Percentiles rank a stretch among this genome's conserved stretches.
phyloP scores from a whole-genome alignment of 2,113 vertebrate species.

The Archocentrus centrarchus region DNA sequence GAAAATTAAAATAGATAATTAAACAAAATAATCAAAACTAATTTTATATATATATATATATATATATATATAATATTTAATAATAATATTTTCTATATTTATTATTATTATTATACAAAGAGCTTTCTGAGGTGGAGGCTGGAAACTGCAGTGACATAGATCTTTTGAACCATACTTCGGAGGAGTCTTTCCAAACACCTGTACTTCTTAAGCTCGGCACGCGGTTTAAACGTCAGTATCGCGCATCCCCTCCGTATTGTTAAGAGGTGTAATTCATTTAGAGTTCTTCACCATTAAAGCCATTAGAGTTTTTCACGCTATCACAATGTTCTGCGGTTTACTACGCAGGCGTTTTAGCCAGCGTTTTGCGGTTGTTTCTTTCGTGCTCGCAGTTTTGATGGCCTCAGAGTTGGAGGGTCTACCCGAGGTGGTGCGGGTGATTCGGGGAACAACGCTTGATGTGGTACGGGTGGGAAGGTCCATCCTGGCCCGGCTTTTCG shows the following conservation, averaged over 20 bases:
- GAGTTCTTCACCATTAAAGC: no score
- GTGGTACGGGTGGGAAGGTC: constrained; percentile 51
- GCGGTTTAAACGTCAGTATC: neutral
- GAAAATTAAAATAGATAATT: no score
- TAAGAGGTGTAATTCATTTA: neutral
- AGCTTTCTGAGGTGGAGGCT: no score
- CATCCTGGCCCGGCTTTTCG: constrained; percentile 37
- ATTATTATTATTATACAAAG: no score
- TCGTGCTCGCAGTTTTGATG: neutral
- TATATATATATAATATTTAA: no score
- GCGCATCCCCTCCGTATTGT: neutral
- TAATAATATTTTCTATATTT: no score
- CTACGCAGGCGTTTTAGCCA: neutral
- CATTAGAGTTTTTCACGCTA: no score
- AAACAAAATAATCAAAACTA: no score
- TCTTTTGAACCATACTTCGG: neutral
- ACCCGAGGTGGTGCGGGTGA: constrained; percentile 30
- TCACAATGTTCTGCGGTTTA: neutral
- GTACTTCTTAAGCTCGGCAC: neutral
- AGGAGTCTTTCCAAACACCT: neutral
- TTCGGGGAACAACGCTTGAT: constrained; percentile 36
- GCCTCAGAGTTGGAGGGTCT: constrained; percentile 2
- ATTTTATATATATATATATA: no score
- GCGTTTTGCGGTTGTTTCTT: neutral
- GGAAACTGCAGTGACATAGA: no score